A percentile compares a stretch with the other conserved stretches of the same genome.
These are phyloP conservation scores for Zaprionus bogoriensis DNA, from an alignment of 2,888 invertebrate genomes.

Conservation along the genomic window DNA sequence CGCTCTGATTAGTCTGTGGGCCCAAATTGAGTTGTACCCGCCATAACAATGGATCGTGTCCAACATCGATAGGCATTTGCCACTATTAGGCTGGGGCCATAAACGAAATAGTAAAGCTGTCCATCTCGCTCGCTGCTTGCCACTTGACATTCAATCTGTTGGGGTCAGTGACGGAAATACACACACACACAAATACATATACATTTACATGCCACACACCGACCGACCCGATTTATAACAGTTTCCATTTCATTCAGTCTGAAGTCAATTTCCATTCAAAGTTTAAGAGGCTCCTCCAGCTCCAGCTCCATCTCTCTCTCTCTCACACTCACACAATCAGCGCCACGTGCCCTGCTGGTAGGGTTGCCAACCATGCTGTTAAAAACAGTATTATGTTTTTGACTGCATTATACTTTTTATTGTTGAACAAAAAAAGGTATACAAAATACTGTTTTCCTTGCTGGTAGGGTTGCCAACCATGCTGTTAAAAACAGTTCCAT, in stretches of 20 bases:
- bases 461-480: too few relatives aligned
- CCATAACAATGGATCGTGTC: too few relatives aligned
- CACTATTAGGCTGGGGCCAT: background rate
- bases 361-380: too few relatives aligned
- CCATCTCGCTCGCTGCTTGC: slow-evolving; percentile 28
- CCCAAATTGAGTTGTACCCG: background rate
- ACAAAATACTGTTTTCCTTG: too few relatives aligned
- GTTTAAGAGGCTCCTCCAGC: slow-evolving; percentile 18
- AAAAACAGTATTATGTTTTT: too few relatives aligned
- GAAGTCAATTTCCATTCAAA: slow-evolving; percentile 39
- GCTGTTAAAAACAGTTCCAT: too few relatives aligned
- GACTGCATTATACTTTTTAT: too few relatives aligned
- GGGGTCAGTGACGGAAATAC: slow-evolving; percentile 38
- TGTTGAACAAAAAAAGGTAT: too few relatives aligned
- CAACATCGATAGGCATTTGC: background rate
- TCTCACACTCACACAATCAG: slow-evolving; percentile 4
- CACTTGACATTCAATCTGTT: slow-evolving; percentile 40
- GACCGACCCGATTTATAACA: slow-evolving; percentile 19
- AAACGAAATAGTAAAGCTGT: slow-evolving; percentile 36
- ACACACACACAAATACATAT: background rate
- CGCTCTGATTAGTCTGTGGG: background rate
- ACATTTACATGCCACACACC: slow-evolving; percentile 9
- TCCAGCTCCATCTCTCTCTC: too few relatives aligned
- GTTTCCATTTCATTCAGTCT: slow-evolving; percentile 33
- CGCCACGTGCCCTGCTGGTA: slow-evolving; percentile 43